A percentile compares a stretch with the other conserved stretches of the same genome.
Conservation (phyloP, 2,888 invertebrate species). For the Nomada ruficornis region DNA sequence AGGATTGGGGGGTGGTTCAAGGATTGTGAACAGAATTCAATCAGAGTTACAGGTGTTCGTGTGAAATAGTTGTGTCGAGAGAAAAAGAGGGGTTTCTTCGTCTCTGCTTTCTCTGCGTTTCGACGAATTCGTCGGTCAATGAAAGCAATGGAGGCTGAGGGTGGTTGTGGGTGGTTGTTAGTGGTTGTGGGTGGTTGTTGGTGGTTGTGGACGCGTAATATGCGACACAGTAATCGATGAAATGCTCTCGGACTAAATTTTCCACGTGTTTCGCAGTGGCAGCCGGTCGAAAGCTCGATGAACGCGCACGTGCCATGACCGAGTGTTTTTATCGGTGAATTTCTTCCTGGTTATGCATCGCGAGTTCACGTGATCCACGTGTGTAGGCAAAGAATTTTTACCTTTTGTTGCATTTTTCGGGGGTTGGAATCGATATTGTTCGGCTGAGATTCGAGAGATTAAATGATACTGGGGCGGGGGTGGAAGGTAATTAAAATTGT, state of each 20-base stretch:
- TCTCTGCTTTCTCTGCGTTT: neutral
- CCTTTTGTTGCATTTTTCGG: no score
- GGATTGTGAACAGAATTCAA: constrained; percentile 15
- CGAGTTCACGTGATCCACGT: no score
- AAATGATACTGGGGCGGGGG: no score
- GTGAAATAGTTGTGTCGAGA: constrained; percentile 20
- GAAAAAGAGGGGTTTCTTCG: neutral
- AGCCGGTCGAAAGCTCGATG: constrained; percentile 13
- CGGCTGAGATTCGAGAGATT: no score
- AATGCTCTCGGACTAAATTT: constrained; percentile 58
- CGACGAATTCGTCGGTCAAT: constrained; percentile 36
- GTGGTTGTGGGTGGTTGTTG: neutral
- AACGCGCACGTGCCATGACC: constrained; percentile 8
- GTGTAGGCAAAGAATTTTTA: no score
- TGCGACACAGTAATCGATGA: constrained; percentile 56
- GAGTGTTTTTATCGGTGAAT: constrained; percentile 26
- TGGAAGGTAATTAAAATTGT: no score
- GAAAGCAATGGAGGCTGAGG: constrained; percentile 3
- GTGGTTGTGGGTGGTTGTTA: neutral
- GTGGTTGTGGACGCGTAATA: constrained; percentile 39
- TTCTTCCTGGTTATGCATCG: neutral
- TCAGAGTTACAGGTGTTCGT: constrained; percentile 24
- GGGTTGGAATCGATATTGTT: no score
- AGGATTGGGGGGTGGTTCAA: neutral
- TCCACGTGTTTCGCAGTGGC: constrained; percentile 24